Base-by-base conservation (phyloP, 2,797 vertebrate genomes). In the Tiaroga cobitis region DNA sequence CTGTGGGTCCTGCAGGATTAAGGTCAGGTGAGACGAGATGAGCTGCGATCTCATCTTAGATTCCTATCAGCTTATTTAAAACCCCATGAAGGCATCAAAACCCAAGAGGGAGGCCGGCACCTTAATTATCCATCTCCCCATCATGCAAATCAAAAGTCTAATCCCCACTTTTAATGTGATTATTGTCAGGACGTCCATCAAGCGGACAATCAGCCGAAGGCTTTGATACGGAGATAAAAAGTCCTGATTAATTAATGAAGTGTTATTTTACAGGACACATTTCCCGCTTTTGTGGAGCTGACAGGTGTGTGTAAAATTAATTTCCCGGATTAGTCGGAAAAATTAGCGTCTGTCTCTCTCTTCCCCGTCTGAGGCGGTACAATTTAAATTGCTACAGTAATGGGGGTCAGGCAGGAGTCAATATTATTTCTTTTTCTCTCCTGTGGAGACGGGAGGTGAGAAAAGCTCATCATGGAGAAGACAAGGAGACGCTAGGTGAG, bases 381-480 rank as follows among this genome's bases (percentile, higher is more conserved):
- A 91, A 93, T 95, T 94, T 95, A 95, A 95, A 95, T 95, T 95
- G 95, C 94, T 94, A 94, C 94, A 93, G 95, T 96, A 96, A 96
- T 96, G 93, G 95, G 92, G 95, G 95, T 96, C 95, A 95, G 92
- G 89, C 91, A 93, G 93, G 94, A 95, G 95, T 96, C 95, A 95
- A 95, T 95, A 96, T 96, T 94, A 96, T 96, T 95, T 95, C 93
- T 96, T 95, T 95, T 95, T 94, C 93, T 95, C 93, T 95, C 93
- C 90, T 93, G 94, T 94, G 92, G 89, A 92, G 95, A 95, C 91
- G 90, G 94, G 93, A 96, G 95, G 95, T 95, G 95, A 96, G 95
- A 94, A 95, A 95, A 96, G 94, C 95, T 96, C 95, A 96, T 95
- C 94, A 94, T 86, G 89, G 92, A 93, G 87, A 92, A 93, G 92